Evolutionary conservation across 2,113 vertebrate genomes (phyloP).

Genomic region (Sinocyclocheilus maitianheensis): DNA sequence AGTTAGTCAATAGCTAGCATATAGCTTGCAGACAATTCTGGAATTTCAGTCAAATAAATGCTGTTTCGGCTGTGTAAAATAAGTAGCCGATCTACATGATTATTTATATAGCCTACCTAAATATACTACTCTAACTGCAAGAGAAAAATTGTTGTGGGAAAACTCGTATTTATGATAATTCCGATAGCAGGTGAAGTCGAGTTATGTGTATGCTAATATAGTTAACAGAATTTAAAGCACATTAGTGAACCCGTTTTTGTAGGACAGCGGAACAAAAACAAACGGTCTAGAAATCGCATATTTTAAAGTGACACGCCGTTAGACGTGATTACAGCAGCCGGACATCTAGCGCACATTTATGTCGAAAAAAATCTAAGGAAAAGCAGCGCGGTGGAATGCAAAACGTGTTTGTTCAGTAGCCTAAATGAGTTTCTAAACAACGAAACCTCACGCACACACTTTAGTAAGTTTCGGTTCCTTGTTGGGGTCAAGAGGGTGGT

Average conservation of each 20-base stretch:
- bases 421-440: background rate
- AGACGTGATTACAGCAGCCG: background rate
- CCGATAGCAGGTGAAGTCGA: too few species aligned
- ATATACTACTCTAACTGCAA: background rate
- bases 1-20: background rate
- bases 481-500: background rate
- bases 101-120: background rate
- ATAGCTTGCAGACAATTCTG: background rate
- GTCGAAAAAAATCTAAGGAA: background rate
- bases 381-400: background rate
- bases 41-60: background rate
- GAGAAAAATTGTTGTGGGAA: background rate
- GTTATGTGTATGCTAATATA: too few species aligned
- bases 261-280: background rate
- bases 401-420: background rate
- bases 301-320: background rate
- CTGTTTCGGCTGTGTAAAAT: background rate
- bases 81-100: background rate
- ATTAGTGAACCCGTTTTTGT: background rate
- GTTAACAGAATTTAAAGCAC: background rate
- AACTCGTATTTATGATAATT: too few species aligned
- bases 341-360: background rate
- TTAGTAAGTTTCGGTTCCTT: conserved; percentile 48
- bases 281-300: background rate
- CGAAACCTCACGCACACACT: conserved; percentile 16